Conservation (phyloP, 2,888 invertebrate genomes). For the Epistrophe grossulariae region DNA sequence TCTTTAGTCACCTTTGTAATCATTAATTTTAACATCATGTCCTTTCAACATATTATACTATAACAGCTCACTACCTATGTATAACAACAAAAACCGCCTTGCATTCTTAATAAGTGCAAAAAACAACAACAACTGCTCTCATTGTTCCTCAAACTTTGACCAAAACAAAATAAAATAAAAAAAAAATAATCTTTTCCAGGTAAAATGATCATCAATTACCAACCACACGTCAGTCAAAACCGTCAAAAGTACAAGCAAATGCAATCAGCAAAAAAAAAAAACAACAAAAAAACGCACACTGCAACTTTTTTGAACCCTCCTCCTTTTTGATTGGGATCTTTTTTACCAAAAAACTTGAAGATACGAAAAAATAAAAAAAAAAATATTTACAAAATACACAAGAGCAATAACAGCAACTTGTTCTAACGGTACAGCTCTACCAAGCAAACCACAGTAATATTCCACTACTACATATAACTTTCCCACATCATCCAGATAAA, state of each 20-base stretch:
- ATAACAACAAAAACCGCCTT: not conserved
- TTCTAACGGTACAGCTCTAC: conserved; percentile 14
- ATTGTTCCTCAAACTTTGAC: not conserved
- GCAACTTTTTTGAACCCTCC: conserved; percentile 4
- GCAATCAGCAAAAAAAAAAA: not conserved
- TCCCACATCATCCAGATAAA: conserved; percentile 26
- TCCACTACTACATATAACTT: conserved; percentile 11
- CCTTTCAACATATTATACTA: not conserved
- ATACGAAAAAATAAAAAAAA: not conserved
- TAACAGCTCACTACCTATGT: not conserved
- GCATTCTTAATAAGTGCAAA: conserved; percentile 24
- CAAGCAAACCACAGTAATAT: not conserved
- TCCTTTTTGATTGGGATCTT: conserved; percentile 34
- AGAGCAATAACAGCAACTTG: conserved; percentile 16
- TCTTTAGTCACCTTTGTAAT: conserved; percentile 3
- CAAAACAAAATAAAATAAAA: not conserved
- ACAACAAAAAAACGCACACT: conserved; percentile 2
- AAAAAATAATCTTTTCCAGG: conserved; percentile 1
- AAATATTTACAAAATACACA: not conserved
- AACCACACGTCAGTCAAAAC: conserved; percentile 40
- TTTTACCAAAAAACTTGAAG: conserved; percentile 1
- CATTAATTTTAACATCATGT: conserved; percentile 1
- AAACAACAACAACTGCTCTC: not conserved
- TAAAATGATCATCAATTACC: conserved; percentile 34
- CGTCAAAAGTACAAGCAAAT: conserved; percentile 11